These are phyloP conservation scores for Chamaea fasciata DNA, from an alignment of 2,113 vertebrate species.

Conservation along the genomic window DNA sequence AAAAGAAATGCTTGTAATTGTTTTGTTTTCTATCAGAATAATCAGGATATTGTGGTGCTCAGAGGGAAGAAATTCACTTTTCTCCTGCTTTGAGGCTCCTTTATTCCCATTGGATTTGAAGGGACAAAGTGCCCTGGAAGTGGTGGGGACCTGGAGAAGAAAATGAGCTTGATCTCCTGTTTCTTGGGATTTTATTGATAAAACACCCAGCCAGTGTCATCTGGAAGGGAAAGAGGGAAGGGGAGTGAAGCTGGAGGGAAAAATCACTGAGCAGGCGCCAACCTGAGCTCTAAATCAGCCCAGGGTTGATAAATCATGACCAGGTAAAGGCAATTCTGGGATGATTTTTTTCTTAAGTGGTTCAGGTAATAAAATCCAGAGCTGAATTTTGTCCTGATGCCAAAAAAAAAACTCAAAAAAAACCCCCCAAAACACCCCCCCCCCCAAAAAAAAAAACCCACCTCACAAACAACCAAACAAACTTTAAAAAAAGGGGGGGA, in stretches of 20 bases:
- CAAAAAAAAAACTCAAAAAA: neutral
- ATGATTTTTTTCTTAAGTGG: neutral
- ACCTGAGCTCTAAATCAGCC: neutral
- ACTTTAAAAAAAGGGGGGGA: neutral
- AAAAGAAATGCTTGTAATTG: neutral
- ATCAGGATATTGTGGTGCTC: neutral
- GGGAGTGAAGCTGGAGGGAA: neutral
- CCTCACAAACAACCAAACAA: no score
- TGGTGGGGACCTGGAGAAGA: neutral
- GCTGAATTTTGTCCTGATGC: neutral
- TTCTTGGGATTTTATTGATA: neutral
- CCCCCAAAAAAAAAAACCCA: no score
- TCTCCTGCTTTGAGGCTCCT: neutral
- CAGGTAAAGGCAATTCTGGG: neutral
- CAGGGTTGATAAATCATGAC: neutral
- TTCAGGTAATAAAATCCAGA: slow-evolving; percentile 26
- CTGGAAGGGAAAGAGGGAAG: neutral
- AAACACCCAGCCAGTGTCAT: neutral
- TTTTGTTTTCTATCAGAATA: neutral
- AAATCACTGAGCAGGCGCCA: neutral
- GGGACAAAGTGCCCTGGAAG: neutral
- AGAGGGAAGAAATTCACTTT: neutral
- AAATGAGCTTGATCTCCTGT: no score
- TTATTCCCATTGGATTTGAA: neutral
- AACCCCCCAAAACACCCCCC: no score